Evolutionary conservation across 2,797 vertebrate genomes (phyloP).

Genomic region (Rhynchotus rufescens): DNA sequence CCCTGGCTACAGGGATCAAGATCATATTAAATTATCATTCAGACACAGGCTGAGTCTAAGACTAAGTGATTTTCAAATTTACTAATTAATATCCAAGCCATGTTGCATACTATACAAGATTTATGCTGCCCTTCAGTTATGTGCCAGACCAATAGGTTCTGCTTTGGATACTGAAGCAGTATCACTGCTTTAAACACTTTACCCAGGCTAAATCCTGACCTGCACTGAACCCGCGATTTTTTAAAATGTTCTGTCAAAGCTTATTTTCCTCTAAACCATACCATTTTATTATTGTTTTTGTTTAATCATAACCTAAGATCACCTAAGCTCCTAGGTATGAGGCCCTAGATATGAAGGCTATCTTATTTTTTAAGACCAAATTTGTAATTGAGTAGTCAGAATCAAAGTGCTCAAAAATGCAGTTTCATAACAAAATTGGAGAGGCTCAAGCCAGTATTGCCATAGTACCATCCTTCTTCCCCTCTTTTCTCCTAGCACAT

Average conservation of each 20-base stretch:
- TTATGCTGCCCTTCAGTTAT: not conserved
- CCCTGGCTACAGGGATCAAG: not conserved
- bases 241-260: not conserved
- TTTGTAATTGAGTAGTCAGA: not conserved
- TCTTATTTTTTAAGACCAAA: not conserved
- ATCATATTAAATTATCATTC: not conserved
- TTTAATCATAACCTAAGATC: not conserved
- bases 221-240: not conserved
- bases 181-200: not conserved
- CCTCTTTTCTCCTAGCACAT: not conserved
- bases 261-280: constrained; percentile 24
- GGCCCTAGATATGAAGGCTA: not conserved
- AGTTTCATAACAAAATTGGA: not conserved
- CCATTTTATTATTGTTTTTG: not conserved
- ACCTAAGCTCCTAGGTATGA: too few species aligned
- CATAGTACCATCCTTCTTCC: not conserved
- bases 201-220: not conserved
- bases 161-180: not conserved
- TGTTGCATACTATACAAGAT: not conserved
- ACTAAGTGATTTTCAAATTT: not conserved
- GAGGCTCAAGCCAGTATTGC: not conserved
- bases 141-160: not conserved
- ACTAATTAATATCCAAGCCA: not conserved
- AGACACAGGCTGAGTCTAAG: not conserved
- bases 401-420: not conserved